Conservation (phyloP, 2,888 invertebrate genomes). For the Cosmopolites sordidus region DNA sequence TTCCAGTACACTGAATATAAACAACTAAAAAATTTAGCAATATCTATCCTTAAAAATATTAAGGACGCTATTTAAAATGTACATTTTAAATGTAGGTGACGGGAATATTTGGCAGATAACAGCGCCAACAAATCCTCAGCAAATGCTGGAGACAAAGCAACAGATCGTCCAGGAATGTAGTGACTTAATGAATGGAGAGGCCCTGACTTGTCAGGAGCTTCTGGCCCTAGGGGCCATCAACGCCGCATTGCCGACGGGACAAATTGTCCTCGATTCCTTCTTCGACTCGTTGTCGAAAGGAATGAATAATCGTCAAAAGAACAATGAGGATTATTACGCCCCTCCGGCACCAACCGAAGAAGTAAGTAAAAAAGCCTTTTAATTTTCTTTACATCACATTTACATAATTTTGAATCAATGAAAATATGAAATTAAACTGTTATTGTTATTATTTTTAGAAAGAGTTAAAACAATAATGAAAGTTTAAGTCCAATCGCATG, state of each 20-base stretch:
- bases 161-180: conserved; percentile 54
- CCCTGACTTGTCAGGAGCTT: conserved; percentile 84
- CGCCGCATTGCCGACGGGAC: conserved; percentile 85
- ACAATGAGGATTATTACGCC: conserved; percentile 34
- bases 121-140: conserved; percentile 38
- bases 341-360: conserved; percentile 14
- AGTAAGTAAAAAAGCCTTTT: too few relatives aligned
- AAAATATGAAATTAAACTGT: too few relatives aligned
- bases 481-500: too few relatives aligned
- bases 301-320: conserved; percentile 37
- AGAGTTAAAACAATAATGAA: too few relatives aligned
- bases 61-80: too few relatives aligned
- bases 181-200: conserved; percentile 58
- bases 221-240: conserved; percentile 89
- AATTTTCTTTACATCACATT: too few relatives aligned
- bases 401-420: too few relatives aligned
- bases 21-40: too few relatives aligned
- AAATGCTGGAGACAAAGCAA: conserved; percentile 39
- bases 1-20: too few relatives aligned
- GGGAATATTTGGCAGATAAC: conserved; percentile 65
- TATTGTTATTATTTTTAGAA: too few relatives aligned
- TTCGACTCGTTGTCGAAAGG: conserved; percentile 77
- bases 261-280: conserved; percentile 77
- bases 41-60: too few relatives aligned
- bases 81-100: conserved; percentile 49